These are phyloP conservation scores for Zaprionus ornatus DNA, from an alignment of 1,140 invertebrate genomes.

Conservation along the genomic window DNA sequence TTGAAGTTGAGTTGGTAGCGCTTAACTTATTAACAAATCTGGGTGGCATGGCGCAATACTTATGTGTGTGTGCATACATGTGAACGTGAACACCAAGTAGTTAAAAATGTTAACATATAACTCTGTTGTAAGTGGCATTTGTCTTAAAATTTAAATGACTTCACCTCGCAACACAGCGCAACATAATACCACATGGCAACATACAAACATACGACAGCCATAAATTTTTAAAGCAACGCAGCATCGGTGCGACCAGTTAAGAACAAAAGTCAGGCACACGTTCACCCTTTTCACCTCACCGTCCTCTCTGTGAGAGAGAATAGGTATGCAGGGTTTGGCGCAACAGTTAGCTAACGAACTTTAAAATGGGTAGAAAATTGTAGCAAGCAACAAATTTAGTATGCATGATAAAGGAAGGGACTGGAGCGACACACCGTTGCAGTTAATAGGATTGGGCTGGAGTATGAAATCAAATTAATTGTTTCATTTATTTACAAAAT, in stretches of 20 bases:
- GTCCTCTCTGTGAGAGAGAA: neutral
- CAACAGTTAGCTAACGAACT: slow-evolving; percentile 68
- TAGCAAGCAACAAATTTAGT: slow-evolving; percentile 75
- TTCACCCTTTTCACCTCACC: neutral
- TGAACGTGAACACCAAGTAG: slow-evolving; percentile 39
- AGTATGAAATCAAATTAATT: slow-evolving; percentile 76
- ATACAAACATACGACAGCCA: slow-evolving; percentile 26
- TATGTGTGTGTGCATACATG: neutral
- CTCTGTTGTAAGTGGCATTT: slow-evolving; percentile 55
- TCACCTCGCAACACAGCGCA: slow-evolving; percentile 59
- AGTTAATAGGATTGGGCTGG: slow-evolving; percentile 73
- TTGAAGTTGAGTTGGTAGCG: neutral
- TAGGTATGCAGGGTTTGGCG: neutral
- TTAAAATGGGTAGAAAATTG: slow-evolving; percentile 64
- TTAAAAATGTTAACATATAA: slow-evolving; percentile 73
- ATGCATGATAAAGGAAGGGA: slow-evolving; percentile 68
- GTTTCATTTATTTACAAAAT: slow-evolving; percentile 72
- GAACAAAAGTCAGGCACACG: slow-evolving; percentile 19
- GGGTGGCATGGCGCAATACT: slow-evolving; percentile 1
- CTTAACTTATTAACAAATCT: neutral
- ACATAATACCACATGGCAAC: slow-evolving; percentile 36
- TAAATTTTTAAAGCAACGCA: slow-evolving; percentile 61
- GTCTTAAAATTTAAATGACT: slow-evolving; percentile 72
- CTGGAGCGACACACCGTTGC: slow-evolving; percentile 35
- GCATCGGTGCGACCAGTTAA: slow-evolving; percentile 13